These are phyloP conservation scores for Halictus quadricinctus DNA, from an alignment of 2,888 invertebrate species.

Conservation along the genomic window DNA sequence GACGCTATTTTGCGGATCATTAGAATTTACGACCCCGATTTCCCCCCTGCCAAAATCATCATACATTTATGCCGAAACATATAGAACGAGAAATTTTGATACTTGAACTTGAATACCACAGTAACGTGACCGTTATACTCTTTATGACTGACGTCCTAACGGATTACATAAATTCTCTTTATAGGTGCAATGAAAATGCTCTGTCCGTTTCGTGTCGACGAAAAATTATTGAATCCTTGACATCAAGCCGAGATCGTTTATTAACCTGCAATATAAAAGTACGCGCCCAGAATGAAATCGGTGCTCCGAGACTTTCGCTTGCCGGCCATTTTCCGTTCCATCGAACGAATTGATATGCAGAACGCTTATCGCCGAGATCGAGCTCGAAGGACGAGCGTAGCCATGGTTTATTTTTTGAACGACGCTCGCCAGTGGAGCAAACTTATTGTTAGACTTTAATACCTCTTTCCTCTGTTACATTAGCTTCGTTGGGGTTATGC, in stretches of 20 bases:
- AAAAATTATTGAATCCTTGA: conserved; percentile 21
- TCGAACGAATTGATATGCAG: conserved; percentile 34
- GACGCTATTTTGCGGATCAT: conserved; percentile 31
- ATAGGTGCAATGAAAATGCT: conserved; percentile 21
- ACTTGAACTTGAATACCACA: neutral
- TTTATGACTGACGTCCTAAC: neutral
- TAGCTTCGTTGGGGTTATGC: neutral
- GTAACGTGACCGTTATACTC: neutral
- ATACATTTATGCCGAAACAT: neutral
- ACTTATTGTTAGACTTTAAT: neutral
- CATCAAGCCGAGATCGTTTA: neutral
- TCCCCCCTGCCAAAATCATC: neutral
- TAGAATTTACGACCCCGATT: conserved; percentile 50
- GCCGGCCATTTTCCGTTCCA: conserved; percentile 1
- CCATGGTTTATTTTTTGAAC: neutral
- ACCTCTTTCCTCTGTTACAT: neutral
- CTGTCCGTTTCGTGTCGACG: neutral
- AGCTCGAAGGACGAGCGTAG: neutral
- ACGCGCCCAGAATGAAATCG: conserved; percentile 1
- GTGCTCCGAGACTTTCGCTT: neutral
- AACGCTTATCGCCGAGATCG: neutral
- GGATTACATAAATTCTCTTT: conserved; percentile 32
- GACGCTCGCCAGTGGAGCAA: neutral
- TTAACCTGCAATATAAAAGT: conserved; percentile 1
- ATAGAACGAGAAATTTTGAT: conserved; percentile 26